Base-by-base conservation (phyloP, 1,140 invertebrate genomes). In the Hylaeus anthracinus region DNA sequence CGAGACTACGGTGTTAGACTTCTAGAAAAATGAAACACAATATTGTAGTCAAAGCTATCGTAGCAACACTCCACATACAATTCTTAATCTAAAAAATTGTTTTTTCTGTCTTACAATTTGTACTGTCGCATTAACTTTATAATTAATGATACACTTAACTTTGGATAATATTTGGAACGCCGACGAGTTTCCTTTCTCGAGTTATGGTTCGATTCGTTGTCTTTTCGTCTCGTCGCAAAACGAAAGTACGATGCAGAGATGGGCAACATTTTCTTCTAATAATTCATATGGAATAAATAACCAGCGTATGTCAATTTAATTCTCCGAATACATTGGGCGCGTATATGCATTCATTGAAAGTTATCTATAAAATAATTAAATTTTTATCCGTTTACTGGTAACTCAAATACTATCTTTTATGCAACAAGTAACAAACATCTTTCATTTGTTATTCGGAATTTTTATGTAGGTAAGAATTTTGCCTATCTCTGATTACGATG, bases 91-190 rank as follows among this genome's bases (percentile, higher is more conserved):
- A 82, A 10, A 67, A 76, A 66, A 58, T 78, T 48, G 8, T 45
- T 10, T 58, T 82, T 72, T 63, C 58, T 15, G 78, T 72, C 39
- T 84, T 86, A 88, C 37, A 83, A 81, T 88, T 88, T 88, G 87
- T 88, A 88, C 86, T 88, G 82, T 85, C 73, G 70, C 70, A 48
- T 81, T 64, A 81, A 69, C 73, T 70, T 86, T 81, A 72, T 39
- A 72, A 70, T 37, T 80, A 72, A 83, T 9, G 48, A 12, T 6
- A 48, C 78, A 74, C 65, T 88, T 63, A 75, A 61, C 73, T 85
- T 87, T 84, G 65, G 79, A 79, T 88, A 88, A 88, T 79, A 82
- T 88, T 82, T 84, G 53, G 51, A 82, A 78, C 63, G 56, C 70
- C 51, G 51, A 51, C 51, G 51, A 72, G 82, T 55, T 60, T 75